Evolutionary conservation across 2,888 invertebrate species (phyloP).

Genomic region (Pocota personata): DNA sequence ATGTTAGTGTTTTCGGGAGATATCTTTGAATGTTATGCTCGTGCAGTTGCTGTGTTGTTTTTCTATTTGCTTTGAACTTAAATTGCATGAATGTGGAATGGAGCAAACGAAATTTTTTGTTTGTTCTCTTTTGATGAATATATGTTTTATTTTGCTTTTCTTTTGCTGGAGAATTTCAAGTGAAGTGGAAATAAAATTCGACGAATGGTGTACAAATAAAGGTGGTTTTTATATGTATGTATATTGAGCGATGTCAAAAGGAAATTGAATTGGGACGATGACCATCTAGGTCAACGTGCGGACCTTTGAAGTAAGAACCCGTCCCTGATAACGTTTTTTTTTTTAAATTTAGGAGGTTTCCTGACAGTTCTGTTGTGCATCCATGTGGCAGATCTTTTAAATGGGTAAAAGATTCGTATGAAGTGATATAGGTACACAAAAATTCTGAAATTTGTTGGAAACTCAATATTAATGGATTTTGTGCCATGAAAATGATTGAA

Average conservation of each 20-base stretch:
- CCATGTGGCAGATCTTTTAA: slow-evolving; percentile 16
- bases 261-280: slow-evolving; percentile 51
- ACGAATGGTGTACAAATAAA: slow-evolving; percentile 36
- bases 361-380: slow-evolving; percentile 20
- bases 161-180: slow-evolving; percentile 25
- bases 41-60: neutral
- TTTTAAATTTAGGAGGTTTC: neutral
- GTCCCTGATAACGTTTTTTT: neutral
- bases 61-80: slow-evolving; percentile 51
- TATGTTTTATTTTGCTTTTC: neutral
- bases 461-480: slow-evolving; percentile 1
- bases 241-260: slow-evolving; percentile 35
- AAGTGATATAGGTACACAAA: neutral
- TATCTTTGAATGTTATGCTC: neutral
- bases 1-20: neutral
- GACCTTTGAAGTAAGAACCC: slow-evolving; percentile 13
- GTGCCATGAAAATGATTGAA: neutral
- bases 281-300: slow-evolving; percentile 40
- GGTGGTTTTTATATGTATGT: neutral
- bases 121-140: neutral
- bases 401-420: neutral
- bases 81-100: slow-evolving; percentile 43
- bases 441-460: neutral
- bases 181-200: slow-evolving; percentile 45
- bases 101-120: slow-evolving; percentile 11